Conservation (phyloP, 2,113 vertebrate species). For the Colinus virginianus region DNA sequence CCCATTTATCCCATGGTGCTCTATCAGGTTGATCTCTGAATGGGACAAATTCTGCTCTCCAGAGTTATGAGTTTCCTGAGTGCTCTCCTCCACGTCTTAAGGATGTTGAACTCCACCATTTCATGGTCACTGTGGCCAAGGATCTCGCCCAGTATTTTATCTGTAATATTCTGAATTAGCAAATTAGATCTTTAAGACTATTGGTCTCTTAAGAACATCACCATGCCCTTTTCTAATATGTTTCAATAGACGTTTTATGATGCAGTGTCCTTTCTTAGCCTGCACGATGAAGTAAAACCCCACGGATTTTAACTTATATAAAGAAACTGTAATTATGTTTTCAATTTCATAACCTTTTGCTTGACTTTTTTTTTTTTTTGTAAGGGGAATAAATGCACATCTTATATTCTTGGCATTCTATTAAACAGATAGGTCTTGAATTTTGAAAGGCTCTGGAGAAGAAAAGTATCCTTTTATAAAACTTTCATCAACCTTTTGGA, state of each 20-base stretch:
- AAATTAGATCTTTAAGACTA: not conserved
- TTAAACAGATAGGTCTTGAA: not conserved
- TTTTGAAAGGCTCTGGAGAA: not conserved
- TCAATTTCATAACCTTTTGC: not conserved
- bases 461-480: not conserved
- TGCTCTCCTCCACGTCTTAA: not conserved
- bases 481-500: not conserved
- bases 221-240: not conserved
- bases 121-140: not conserved
- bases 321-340: not conserved
- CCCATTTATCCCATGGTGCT: not conserved
- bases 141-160: not conserved
- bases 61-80: not conserved
- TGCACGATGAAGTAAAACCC: not conserved
- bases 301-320: not conserved
- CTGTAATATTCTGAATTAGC: not conserved
- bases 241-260: not conserved
- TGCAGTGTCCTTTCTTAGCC: not conserved
- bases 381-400: not conserved
- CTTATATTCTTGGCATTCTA: not conserved
- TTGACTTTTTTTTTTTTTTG: not conserved
- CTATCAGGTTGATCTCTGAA: not conserved
- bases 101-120: not conserved
- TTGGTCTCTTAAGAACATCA: not conserved
- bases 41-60: not conserved